phyloP scores from a whole-genome alignment of 2,797 vertebrate genomes.

The Cossypha heuglini region DNA sequence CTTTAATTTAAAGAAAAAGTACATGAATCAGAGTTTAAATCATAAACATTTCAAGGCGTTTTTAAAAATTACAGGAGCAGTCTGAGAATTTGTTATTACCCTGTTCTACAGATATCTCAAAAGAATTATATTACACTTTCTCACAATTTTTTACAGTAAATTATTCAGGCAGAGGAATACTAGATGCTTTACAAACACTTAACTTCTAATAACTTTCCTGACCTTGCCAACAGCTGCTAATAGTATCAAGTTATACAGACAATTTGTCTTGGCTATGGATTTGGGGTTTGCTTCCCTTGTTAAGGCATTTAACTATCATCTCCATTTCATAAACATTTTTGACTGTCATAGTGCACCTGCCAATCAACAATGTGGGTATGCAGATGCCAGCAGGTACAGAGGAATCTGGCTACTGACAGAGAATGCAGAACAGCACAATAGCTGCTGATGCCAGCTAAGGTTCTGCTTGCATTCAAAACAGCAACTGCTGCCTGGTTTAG shows the following conservation, averaged over 20 bases:
- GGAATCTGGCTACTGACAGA: not conserved
- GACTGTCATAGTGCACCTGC: not conserved
- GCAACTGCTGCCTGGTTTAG: not conserved
- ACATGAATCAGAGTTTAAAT: not conserved
- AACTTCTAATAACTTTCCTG: not conserved
- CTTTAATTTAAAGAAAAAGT: not conserved
- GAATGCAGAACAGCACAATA: not conserved
- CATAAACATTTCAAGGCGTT: not conserved
- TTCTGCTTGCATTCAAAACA: not conserved
- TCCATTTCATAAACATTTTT: not conserved
- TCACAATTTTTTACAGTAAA: not conserved
- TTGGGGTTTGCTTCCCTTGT: not conserved
- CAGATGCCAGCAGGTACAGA: constrained; percentile 1
- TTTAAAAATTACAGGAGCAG: not conserved
- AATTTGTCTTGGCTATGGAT: not conserved
- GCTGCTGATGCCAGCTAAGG: not conserved
- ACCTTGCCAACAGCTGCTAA: constrained; percentile 4
- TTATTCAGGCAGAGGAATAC: not conserved
- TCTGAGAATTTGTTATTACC: not conserved
- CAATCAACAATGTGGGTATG: not conserved
- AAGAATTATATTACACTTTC: not conserved
- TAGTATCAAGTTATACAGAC: not conserved
- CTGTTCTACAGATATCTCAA: not conserved
- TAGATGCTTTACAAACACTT: not conserved
- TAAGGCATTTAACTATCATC: not conserved